phyloP scores from a whole-genome alignment of 2,888 invertebrate genomes.

The Thereva nobilitata region DNA sequence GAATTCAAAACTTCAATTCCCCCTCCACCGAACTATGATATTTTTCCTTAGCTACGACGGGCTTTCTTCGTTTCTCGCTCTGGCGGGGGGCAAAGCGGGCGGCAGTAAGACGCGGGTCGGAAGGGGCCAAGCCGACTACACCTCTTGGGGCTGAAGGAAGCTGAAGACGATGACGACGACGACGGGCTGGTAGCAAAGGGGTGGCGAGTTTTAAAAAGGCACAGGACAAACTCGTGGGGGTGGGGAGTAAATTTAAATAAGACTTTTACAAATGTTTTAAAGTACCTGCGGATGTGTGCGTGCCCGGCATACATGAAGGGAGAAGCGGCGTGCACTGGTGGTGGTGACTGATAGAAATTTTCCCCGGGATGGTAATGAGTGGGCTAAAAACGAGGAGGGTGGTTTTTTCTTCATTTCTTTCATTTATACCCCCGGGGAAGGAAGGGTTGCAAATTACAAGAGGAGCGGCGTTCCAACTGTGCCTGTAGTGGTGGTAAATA shows the following conservation, averaged over 20 bases:
- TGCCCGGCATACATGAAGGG: not conserved
- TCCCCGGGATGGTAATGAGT: constrained; percentile 31
- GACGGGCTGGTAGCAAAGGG: constrained; percentile 11
- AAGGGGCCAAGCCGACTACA: constrained; percentile 6
- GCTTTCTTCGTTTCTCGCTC: constrained; percentile 11
- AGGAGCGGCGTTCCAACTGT: not conserved
- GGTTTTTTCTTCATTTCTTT: constrained; percentile 36
- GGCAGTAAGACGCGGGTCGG: constrained; percentile 1
- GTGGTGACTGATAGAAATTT: constrained; percentile 25
- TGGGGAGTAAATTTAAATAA: constrained; percentile 33
- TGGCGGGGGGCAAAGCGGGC: constrained; percentile 15
- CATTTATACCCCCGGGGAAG: constrained; percentile 32
- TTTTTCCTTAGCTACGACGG: constrained; percentile 33
- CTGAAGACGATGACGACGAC: constrained; percentile 18
- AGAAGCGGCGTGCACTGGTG: constrained; percentile 24
- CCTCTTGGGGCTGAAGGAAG: constrained; percentile 18
- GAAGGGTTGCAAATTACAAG: constrained; percentile 36
- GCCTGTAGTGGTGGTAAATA: constrained; percentile 18
- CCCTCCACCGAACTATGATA: constrained; percentile 33
- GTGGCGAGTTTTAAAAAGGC: constrained; percentile 35
- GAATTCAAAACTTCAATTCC: constrained; percentile 34
- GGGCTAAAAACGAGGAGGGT: constrained; percentile 29
- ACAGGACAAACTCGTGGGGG: constrained; percentile 16
- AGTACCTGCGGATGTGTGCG: constrained; percentile 2
- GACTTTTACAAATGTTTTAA: constrained; percentile 33